Evolutionary conservation across 2,113 vertebrate species (phyloP).

Genomic region (Neopipo cinnamomea): DNA sequence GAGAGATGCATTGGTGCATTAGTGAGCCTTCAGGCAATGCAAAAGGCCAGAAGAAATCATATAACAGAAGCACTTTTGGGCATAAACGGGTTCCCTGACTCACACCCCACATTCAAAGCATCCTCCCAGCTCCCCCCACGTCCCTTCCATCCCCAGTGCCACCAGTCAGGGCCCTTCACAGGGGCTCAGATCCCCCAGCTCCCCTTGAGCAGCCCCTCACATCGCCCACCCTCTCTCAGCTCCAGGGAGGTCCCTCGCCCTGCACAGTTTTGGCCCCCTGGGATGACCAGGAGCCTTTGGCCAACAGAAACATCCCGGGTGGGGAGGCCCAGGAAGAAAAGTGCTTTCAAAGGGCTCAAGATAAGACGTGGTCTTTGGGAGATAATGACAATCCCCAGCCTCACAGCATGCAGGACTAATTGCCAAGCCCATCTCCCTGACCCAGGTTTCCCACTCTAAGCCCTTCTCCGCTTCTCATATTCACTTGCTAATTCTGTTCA

Average conservation of each 20-base stretch:
- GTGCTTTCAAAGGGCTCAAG: neutral
- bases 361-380: neutral
- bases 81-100: neutral
- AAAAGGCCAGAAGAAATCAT: neutral
- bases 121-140: neutral
- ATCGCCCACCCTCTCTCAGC: fast-evolving
- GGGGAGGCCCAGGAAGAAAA: neutral
- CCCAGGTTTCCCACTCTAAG: neutral
- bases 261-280: neutral
- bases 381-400: neutral
- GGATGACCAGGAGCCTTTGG: neutral
- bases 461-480: slow-evolving; percentile 2
- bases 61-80: neutral
- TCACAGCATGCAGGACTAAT: slow-evolving; percentile 49
- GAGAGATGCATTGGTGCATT: neutral
- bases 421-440: slow-evolving; percentile 37
- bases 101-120: neutral
- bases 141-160: neutral
- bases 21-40: neutral
- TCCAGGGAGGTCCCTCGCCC: neutral
- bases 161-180: fast-evolving
- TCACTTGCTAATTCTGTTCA: neutral
- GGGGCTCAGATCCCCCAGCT: neutral
- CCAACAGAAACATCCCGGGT: neutral
- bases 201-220: neutral